Evolutionary conservation across 2,113 vertebrate genomes (phyloP), one percentile per base, ranked within the genome.

Genomic region (Cyprinodon brontotheroides): DNA sequence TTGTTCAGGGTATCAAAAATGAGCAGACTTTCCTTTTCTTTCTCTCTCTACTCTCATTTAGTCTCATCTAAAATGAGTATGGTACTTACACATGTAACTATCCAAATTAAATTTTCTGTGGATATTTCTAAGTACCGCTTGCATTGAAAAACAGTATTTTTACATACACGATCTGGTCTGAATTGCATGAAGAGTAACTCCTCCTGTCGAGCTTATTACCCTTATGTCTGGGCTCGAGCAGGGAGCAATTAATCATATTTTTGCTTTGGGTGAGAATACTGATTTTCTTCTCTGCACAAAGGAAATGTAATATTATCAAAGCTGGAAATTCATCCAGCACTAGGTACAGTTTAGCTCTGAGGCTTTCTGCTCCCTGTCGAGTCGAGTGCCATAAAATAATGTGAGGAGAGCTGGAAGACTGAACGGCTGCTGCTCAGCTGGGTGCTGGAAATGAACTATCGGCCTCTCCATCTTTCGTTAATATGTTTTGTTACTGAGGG

Each of bases 251-350:
- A 91, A 93, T 93, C 92, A 90, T 91, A 84, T 90, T 92, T 91
- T 91, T 85, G 89, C 92, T 93, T 85, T 86, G 82, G 92, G 91
- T 93, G 88, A 92, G 87, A 94, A 92, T 91, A 89, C 90, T 89
- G 89, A 93, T 93, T 92, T 88, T 81, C 86, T 90, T 92, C 83
- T 91, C 86, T 48, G 80, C 84, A 50, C 81, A 78, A 81, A 86
- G 79, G 85, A 87, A 89, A 82, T 85, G 87, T 89, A 84, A 89
- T 90, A 89, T 85, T 82, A 83, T 88, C 68, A 1, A 77, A 83
- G 81, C 80, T 80, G 78, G 79, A 89, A 83, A 90, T 81, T 67
- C 87, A 79, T 89, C 82, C 80, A 78, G 78, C 75, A 79, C 70
- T 72, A 48, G 80, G 80, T 81, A 48, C 74, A 80, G 82, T 87